Base-by-base conservation (phyloP, 2,113 vertebrate species). In the Myotis yumanensis region DNA sequence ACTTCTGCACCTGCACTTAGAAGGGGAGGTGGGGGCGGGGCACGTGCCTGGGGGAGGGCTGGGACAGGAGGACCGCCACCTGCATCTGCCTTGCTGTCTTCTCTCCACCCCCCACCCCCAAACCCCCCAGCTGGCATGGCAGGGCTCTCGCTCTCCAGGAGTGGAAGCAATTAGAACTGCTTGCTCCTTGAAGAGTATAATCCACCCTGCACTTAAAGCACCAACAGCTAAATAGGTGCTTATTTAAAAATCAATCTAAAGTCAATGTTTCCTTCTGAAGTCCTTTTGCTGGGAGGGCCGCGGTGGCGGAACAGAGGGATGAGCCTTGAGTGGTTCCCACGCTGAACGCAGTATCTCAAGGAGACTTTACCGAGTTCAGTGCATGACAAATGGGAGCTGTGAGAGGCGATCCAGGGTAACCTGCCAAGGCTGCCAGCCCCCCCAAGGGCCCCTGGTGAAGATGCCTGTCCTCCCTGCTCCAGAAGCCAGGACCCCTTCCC, bases 211-310 rank as follows among this genome's bases (percentile, higher is more conserved):
- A 97, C 97, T 94, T 97, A 94, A 97, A 97, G 94, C 97, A 98
- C 97, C 97, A 97, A 97, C 96, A 98, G 96, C 98, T 98, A 98
- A 98, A 98, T 97, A 98, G 97, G 97, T 97, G 98, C 98, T 98
- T 97, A 98, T 98, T 98, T 98, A 98, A 98, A 99, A 98, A 98
- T 97, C 98, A 98, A 97, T 96, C 96, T 87, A 88, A 94, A 98
- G 96, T 98, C 96, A 97, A 97, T 97, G 97, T 97, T 97, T 97
- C 97, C 91, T 97, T 98, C 98, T 93, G 94, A 97, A 97, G 96
- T 91, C 93, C 96, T 97, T 94, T 89, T 96, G 83, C 89, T 40
- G 90, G 87, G 57, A 89, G 37, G 32, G 66, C 43, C 6, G 35
- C 0, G 8, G 35, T 10, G 18, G 28, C 0, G 0, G 37, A 68